Conservation (phyloP, 2,113 vertebrate species). For the Ammodytes marinus region DNA sequence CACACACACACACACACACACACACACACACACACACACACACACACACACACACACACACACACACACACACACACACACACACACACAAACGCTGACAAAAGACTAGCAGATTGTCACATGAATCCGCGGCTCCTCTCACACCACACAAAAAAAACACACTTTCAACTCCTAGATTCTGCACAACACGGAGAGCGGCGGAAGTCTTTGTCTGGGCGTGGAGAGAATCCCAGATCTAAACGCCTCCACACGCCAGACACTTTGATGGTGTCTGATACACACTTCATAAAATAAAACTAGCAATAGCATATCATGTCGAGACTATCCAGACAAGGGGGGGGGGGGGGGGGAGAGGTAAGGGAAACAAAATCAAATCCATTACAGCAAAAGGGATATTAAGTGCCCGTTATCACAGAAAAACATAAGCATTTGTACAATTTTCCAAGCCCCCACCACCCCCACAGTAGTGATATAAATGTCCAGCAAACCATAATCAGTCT, state of each 20-base stretch:
- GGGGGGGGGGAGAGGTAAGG: constrained; percentile 52
- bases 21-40: constrained; percentile 62
- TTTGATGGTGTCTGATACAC: constrained; percentile 64
- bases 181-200: constrained; percentile 65
- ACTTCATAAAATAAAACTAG: constrained; percentile 64
- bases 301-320: constrained; percentile 41
- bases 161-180: constrained; percentile 62
- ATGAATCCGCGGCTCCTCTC: constrained; percentile 70
- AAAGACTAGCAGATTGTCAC: constrained; percentile 73
- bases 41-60: constrained; percentile 61
- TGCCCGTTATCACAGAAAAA: constrained; percentile 75
- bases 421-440: constrained; percentile 77
- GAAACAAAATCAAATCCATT: constrained; percentile 71
- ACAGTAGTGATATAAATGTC: constrained; percentile 78
- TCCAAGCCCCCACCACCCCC: constrained; percentile 71
- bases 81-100: constrained; percentile 62
- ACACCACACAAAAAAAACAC: constrained; percentile 55
- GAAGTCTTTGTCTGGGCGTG: constrained; percentile 76
- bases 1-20: constrained; percentile 73
- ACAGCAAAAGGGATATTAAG: constrained; percentile 68
- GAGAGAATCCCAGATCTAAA: constrained; percentile 72
- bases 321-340: constrained; percentile 55
- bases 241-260: constrained; percentile 60
- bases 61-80: constrained; percentile 56
- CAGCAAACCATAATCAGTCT: constrained; percentile 80